Evolutionary conservation across 64 coral and sea anemone species (phyloP), one percentile per base, ranked within the genome.

Genomic region (Pocillopora damicornis): DNA sequence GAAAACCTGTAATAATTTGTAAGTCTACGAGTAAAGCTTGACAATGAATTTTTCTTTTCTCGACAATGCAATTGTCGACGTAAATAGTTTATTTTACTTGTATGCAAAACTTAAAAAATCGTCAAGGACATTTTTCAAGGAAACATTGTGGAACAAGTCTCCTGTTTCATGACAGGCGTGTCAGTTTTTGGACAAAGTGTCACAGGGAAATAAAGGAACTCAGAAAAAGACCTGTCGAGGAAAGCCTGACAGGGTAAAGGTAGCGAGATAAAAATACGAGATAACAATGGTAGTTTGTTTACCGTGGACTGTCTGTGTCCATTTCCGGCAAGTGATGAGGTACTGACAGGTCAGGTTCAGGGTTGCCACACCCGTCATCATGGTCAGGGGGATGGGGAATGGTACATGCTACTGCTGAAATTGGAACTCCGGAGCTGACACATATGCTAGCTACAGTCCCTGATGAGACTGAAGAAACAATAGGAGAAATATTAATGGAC

Each of bases 241-340:
- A 51, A 51, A 51, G 42, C 42, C 7, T 51, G 3, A 0, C 42
- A 51, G 42, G 42, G 42, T 51, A 51, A 51, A 51, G 42, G 42
- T 51, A 51, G 3, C 15, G 13, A 35, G 30, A n/a, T 76, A 76
- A 76, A 25, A 15, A 37, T 16, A 11, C 56, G 58, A 63, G 38
- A 65, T 65, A 61, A 36, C 15, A 69, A 67, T 66, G 20, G 42
- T 23, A 23, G 58, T 10, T 57, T 4, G 16, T 60, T 72, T 85
- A 85, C 81, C 81, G 81, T 58, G 81, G 81, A 15, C 5, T 26
- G 15, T 73, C 81, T 13, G 81, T 85, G 64, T 85, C 86, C 72
- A 87, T 92, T 63, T 92, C 83, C 4, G 90, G 90, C 37, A 87
- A 66, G 76, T 86, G 79, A 87, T 87, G 90, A 60, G 86, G 86